phyloP scores from a whole-genome alignment of 2,113 vertebrate genomes.

The Amia ocellicauda region DNA sequence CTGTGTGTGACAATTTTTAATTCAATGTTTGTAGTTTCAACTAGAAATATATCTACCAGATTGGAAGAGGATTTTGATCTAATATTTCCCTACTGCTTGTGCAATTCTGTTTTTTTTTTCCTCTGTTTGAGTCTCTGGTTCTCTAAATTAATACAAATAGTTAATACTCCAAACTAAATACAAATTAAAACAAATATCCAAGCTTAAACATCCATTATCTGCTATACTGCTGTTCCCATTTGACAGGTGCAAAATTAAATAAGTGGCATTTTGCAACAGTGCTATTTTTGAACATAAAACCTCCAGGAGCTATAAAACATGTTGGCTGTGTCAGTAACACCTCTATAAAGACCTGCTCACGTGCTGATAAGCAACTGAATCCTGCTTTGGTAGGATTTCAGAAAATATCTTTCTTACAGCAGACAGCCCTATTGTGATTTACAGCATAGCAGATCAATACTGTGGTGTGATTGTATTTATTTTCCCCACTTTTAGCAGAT shows the following conservation, averaged over 20 bases:
- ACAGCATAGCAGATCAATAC: constrained; percentile 4
- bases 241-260: background rate
- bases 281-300: constrained; percentile 15
- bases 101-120: too few relatives aligned
- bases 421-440: background rate
- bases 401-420: background rate
- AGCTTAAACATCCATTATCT: background rate
- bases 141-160: background rate
- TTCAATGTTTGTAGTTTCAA: too few relatives aligned
- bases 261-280: background rate
- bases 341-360: background rate
- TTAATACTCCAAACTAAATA: background rate
- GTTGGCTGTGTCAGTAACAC: background rate
- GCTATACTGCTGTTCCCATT: background rate
- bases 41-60: too few relatives aligned
- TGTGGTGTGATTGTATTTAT: background rate
- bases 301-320: background rate
- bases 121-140: background rate
- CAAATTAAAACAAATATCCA: background rate
- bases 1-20: too few relatives aligned
- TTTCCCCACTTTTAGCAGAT: background rate
- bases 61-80: too few relatives aligned
- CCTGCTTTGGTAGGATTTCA: background rate
- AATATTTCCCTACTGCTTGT: too few relatives aligned
- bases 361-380: background rate